Evolutionary conservation across 2,113 vertebrate species (phyloP).

Genomic region (Cyphomyrus plagiostoma): DNA sequence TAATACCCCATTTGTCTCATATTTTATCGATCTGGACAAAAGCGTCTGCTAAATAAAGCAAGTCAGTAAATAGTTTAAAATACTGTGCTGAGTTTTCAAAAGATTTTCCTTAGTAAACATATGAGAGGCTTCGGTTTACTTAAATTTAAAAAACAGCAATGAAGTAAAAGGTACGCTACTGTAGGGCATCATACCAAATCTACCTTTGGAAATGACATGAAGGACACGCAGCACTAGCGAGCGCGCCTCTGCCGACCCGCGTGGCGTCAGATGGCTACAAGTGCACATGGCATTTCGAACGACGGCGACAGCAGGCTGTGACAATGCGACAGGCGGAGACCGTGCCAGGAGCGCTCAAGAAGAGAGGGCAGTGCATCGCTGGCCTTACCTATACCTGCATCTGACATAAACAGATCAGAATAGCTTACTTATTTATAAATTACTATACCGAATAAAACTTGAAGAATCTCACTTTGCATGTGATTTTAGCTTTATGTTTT

Average conservation of each 20-base stretch:
- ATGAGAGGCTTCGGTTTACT: background rate
- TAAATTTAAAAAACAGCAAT: background rate
- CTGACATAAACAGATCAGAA: background rate
- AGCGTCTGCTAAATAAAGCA: background rate
- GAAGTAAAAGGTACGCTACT: background rate
- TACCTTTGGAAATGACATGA: background rate
- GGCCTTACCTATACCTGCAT: background rate
- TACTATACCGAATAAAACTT: background rate
- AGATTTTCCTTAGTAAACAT: background rate
- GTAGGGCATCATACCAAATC: background rate
- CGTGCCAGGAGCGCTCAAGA: background rate
- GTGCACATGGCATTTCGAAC: background rate
- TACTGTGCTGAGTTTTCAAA: background rate
- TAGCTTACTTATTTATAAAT: background rate
- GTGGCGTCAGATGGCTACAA: background rate
- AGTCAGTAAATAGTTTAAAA: background rate
- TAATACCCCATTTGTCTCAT: background rate
- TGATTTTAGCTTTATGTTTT: background rate
- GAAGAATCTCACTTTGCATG: background rate
- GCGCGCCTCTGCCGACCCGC: background rate
- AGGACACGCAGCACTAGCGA: background rate
- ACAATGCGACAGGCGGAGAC: conserved; percentile 4
- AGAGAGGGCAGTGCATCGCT: background rate
- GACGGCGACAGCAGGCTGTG: background rate
- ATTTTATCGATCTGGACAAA: background rate